Base-by-base conservation (phyloP, 2,797 vertebrate species). In the Argya squamiceps region DNA sequence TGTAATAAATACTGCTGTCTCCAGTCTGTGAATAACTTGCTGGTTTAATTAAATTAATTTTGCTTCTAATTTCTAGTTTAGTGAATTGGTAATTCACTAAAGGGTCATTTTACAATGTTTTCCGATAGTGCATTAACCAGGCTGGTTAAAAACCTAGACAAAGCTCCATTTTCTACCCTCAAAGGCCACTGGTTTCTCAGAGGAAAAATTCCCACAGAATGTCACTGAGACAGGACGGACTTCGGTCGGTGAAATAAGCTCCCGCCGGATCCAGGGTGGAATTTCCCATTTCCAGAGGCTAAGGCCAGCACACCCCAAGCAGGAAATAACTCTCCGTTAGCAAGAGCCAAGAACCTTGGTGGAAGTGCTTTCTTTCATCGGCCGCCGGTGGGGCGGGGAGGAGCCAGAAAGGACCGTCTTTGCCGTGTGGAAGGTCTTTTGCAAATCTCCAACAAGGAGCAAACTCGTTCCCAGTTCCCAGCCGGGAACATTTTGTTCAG, bases 271-370 rank as follows among this genome's bases (percentile, higher is more conserved):
- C 65, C 65, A 73, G 86, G 83, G 77, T 94, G 93, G 94, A 94
- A 96, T 96, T 96, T 95, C 88, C 83, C 94, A 93, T 95, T 90
- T 88, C 60, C 83, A 95, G 77, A 49, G 83, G 63, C 77, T 24
- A 55, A 69, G 59, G 85, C 69, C 83, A 96, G 94, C 24, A 18
- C 5, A 24, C 58, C 80, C 62, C 10, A 21, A 88, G 90, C 92
- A 95, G 93, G 93, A 96, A 96, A 94, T 92, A 95, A 58, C 89
- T 91, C 84, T 53, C 60, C 17, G 3, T 91, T 73, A 85, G 78
- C 39, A 30, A 11, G 80, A 96, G 90, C 90, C 83, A 88, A 90
- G 85, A 86, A 10, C 55, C 8, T 19, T 6, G 46, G 85, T 94
- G 69, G 90, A 86, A 95, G 74, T 7, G 56, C 62, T 82, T 75